Conservation (phyloP, 2,797 vertebrate species). For the Gallinago stenura region DNA sequence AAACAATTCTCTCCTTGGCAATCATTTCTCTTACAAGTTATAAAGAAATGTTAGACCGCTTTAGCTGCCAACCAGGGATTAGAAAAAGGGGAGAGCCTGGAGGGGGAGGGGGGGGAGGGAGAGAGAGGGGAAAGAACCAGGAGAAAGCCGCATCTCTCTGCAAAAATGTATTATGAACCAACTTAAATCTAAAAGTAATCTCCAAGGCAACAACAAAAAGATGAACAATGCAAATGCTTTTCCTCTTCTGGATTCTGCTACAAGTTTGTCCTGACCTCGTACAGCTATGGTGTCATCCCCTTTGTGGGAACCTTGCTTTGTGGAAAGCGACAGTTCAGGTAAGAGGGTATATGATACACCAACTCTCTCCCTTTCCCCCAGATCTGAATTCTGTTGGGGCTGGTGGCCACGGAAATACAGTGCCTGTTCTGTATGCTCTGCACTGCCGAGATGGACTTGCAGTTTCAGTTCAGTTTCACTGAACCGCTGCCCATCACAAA, state of each 20-base stretch:
- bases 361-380: not conserved
- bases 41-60: slow-evolving; percentile 16
- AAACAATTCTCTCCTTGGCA: slow-evolving; percentile 59
- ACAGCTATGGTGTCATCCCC: not conserved
- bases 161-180: not conserved
- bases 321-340: not conserved
- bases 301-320: not conserved
- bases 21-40: slow-evolving; percentile 19
- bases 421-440: not conserved
- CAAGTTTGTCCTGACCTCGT: not conserved
- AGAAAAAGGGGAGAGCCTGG: not conserved
- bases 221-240: slow-evolving; percentile 4
- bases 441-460: not conserved
- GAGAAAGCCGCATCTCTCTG: not conserved
- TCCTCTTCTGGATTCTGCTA: not conserved
- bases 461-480: slow-evolving; percentile 25
- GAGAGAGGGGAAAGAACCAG: not conserved
- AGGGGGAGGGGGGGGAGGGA: no score
- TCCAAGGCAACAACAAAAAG: slow-evolving; percentile 9
- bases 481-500: not conserved
- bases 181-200: not conserved
- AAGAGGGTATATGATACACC: not conserved
- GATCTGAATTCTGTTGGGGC: not conserved
- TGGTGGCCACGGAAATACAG: not conserved
- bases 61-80: slow-evolving; percentile 25